Base-by-base conservation (phyloP, 2,888 invertebrate genomes). In the Agrochola circellaris region DNA sequence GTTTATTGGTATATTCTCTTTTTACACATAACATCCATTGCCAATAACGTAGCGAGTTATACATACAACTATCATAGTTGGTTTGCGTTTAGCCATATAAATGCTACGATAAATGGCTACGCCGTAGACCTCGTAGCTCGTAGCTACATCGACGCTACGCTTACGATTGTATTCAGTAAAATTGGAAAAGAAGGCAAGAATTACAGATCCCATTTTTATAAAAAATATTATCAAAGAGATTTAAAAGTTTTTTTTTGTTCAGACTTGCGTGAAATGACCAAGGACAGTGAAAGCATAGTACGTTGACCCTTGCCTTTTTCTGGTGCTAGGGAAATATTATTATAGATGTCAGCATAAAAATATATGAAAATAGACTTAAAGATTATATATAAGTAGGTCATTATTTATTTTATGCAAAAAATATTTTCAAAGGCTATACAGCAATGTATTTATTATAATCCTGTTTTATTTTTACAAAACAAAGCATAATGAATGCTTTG, bases 111-210 rank as follows among this genome's bases (percentile, higher is more conserved):
- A 61, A 73, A 69, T 17, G 13, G 72, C 83, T 83, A 83, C 83
- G 85, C 17, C 85, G 83, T 81, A 84, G 83, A n/a, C 66, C 26
- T 51, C 66, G 85, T 77, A 82, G 73, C 83, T 6, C 56, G 17
- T 17, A 26, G 72, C 82, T 30, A 77, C 62, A 62, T n/a, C 0
- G 60, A 20, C 38, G 26, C 45, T 73, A 54, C 38, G 58, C 3
- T 2, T 30, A 30, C 30, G 30, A 60, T 62, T 51, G 17, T 45
- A 26, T 23, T 65, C n/a, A 64, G 23, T 8, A 15, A 69, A 71
- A 75, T 56, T 30, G 42, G n/a, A 64, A 71, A 23, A 60, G 15
- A 62, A 15, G 6, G 1, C n/a, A 56, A 56, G 20, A 20, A 30
- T 56, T n/a, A n/a, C 0, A 23, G 30, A 15, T 30, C 1, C 15